Conservation (phyloP, 2,113 vertebrate species). For the Puntigrus tetrazona region DNA sequence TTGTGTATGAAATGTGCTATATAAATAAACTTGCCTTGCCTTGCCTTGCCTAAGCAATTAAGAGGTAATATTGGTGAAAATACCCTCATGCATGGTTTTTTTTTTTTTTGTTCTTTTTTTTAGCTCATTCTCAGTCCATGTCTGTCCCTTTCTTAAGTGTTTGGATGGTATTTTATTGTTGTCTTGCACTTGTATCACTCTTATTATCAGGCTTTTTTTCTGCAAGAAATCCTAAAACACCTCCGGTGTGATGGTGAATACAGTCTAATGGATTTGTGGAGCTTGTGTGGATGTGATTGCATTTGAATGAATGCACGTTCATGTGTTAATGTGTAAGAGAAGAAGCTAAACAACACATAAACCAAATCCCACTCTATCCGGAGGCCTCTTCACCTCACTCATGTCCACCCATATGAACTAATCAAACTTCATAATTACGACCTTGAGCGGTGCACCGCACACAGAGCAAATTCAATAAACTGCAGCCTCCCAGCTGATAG, state of each 20-base stretch:
- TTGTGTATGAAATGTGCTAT: no score
- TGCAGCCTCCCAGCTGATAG: conserved; percentile 15
- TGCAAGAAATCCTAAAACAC: background rate
- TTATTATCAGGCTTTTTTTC: background rate
- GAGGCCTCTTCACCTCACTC: conserved; percentile 17
- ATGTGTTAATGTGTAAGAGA: background rate
- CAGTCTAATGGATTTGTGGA: background rate
- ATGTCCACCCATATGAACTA: conserved; percentile 40
- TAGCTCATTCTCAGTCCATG: background rate
- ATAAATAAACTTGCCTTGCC: no score
- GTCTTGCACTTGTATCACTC: background rate
- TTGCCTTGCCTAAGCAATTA: no score
- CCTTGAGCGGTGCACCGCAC: conserved; percentile 11
- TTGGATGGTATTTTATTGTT: background rate
- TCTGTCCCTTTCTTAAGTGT: background rate
- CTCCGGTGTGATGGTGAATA: background rate
- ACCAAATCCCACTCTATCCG: conserved; percentile 23
- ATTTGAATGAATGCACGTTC: conserved; percentile 13
- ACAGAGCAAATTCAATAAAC: conserved; percentile 32
- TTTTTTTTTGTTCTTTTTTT: no score
- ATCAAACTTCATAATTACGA: conserved; percentile 45
- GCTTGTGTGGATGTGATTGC: background rate
- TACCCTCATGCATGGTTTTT: no score
- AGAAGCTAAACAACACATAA: conserved; percentile 9
- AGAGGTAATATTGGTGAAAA: no score